phyloP scores from a whole-genome alignment of 2,797 vertebrate species.

The Coluber constrictor region DNA sequence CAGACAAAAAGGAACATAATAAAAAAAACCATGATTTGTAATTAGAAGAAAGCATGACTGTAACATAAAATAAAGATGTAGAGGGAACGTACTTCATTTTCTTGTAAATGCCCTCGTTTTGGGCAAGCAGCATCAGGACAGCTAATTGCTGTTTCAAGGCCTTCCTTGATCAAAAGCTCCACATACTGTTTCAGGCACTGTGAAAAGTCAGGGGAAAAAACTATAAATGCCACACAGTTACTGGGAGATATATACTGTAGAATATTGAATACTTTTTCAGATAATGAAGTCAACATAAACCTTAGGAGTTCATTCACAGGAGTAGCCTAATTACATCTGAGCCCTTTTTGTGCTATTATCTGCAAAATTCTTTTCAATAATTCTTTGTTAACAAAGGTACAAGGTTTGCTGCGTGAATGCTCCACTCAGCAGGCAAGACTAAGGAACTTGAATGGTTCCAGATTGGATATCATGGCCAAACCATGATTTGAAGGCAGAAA shows the following conservation, averaged over 20 bases:
- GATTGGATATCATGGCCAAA: not conserved
- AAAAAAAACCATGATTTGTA: not conserved
- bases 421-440: not conserved
- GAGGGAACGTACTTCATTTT: conserved; percentile 84
- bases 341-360: not conserved
- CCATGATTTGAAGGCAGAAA: not conserved
- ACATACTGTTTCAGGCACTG: conserved; percentile 99
- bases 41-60: not conserved
- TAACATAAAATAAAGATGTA: not conserved
- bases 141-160: conserved; percentile 94
- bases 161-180: conserved; percentile 97
- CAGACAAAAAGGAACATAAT: not conserved
- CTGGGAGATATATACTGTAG: not conserved
- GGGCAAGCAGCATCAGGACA: conserved; percentile 96
- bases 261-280: conserved; percentile 5
- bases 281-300: not conserved
- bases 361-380: not conserved
- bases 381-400: not conserved
- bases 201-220: conserved; percentile 39
- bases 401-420: not conserved
- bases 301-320: not conserved
- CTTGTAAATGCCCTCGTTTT: conserved; percentile 91
- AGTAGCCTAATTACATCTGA: not conserved
- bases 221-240: not conserved
- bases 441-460: not conserved